Evolutionary conservation across 1,140 invertebrate species (phyloP), one percentile per base, ranked within the genome.

Genomic region (Drosophila nikananu): DNA sequence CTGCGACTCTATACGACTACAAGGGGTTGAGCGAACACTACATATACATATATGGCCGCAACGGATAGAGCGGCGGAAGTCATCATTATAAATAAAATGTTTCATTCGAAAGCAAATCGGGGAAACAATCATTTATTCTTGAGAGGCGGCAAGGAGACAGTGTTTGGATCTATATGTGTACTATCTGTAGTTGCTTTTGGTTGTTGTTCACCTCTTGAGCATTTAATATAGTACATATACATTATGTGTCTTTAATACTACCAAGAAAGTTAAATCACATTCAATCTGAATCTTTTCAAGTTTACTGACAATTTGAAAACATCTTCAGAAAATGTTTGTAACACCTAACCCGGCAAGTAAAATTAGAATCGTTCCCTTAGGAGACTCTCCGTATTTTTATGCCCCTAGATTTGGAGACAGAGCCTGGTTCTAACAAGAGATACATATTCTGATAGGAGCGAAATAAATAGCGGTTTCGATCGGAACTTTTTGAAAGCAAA

Each of bases 71-170:
- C 49, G 25, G 52, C 83, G 83, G 83, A 86, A 83, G 83, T 86
- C 83, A 86, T 86, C 80, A 87, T 87, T 86, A 86, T 86, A 86
- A 87, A 86, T 86, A 86, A 86, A 87, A 76, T 78, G 54, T 71
- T 57, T 80, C 46, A 87, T 68, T 83, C 77, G 77, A 80, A 83
- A 87, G 77, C 62, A 49, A 87, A 86, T 70, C 68, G 74, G 64
- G 65, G 63, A 84, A 86, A 86, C 65, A 84, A 84, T 80, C 54
- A 67, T 67, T 80, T 81, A 42, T 83, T 80, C 46, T 67, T 72
- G 62, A 64, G 65, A 51, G 52, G 60, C 59, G 59, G 46, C 41
- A 55, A 42, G 48, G 30, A 42, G n/a, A 39, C 39, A 27, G 55
- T 27, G 37, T 9, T 62, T 54, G 8, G 41, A 30, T 35, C 12